Evolutionary conservation across 1,140 invertebrate genomes (phyloP).

Genomic region (Aphelinus certus): DNA sequence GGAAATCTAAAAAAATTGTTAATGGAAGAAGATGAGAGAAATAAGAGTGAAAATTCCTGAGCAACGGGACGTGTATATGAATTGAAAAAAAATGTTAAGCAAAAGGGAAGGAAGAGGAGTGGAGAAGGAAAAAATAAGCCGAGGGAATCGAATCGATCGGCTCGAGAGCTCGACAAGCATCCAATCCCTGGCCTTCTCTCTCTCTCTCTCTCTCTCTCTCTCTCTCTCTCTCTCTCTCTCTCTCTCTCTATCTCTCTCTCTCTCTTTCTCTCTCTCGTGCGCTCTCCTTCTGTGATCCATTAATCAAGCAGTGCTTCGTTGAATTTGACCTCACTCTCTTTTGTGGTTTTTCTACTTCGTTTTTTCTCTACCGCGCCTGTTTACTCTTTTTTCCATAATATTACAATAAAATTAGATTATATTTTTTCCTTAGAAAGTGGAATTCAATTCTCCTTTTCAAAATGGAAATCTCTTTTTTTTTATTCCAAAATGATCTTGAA

Average conservation of each 20-base stretch:
- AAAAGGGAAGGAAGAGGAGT: neutral
- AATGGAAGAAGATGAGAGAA: too few relatives aligned
- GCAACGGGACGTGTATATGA: neutral
- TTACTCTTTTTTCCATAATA: too few relatives aligned
- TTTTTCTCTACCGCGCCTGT: too few relatives aligned
- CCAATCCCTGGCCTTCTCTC: conserved; percentile 22
- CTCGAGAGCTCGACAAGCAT: neutral
- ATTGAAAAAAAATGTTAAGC: conserved; percentile 9
- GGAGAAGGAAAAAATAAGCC: conserved; percentile 3
- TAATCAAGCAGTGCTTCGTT: conserved; percentile 24
- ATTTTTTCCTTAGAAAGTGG: too few relatives aligned
- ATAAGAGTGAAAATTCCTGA: neutral
- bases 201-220: conserved; percentile 19
- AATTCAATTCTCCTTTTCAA: too few relatives aligned
- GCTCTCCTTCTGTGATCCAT: conserved; percentile 11
- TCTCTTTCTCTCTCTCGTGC: conserved; percentile 34
- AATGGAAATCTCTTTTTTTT: too few relatives aligned
- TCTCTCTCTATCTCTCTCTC: conserved; percentile 36
- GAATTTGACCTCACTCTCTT: neutral
- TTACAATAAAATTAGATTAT: too few relatives aligned
- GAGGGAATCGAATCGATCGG: conserved; percentile 32
- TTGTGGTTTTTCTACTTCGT: conserved; percentile 4
- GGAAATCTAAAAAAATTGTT: too few relatives aligned
- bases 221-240: conserved; percentile 44
- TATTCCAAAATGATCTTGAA: too few relatives aligned